Evolutionary conservation across 1,140 invertebrate species (phyloP), one percentile per base, ranked within the genome.

Genomic region (Triops cancriformis): DNA sequence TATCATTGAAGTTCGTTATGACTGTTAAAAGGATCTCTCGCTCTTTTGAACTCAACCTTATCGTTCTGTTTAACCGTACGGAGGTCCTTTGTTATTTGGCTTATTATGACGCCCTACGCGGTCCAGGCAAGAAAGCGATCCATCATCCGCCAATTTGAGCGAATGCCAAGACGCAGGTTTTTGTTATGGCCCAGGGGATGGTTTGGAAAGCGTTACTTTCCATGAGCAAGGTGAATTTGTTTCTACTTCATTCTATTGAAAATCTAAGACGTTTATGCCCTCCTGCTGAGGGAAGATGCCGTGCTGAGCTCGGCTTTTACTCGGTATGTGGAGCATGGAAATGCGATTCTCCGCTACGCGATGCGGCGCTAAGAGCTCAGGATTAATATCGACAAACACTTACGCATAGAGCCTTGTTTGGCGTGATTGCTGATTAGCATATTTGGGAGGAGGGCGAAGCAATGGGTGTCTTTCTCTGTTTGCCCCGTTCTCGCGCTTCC

Each of bases 391-490:
- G 51, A 64, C 51, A 64, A 64, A 64, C 51, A 64, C 43, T 45
- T 10, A 45, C 23, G 51, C 51, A 64, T 64, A 64, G 51, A 64
- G 14, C n/a, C 10, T 64, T 64, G 51, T 64, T 64, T 64, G 51
- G 51, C n/a, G 51, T 64, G 51, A 64, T 64, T 23, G 51, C n/a
- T 64, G 51, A 64, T 64, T 64, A 64, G 51, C 51, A 64, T 64
- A 64, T 18, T 12, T 23, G 51, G 5, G 51, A 64, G 51, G 23
- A 10, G 51, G n/a, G 51, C 10, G 51, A n/a, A 37, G 31, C 31
- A 37, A n/a, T 64, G 51, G 51, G 18, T 64, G 51, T 64, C 51
- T 37, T 37, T 64, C 18, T 64, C 12, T 18, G 5, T n/a, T 23
- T 14, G 0, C 18, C 18, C 23, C 51, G 6, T 23, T 64, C 51